Evolutionary conservation across 2,888 invertebrate species (phyloP).

Genomic region (Lasioglossum marginatum): DNA sequence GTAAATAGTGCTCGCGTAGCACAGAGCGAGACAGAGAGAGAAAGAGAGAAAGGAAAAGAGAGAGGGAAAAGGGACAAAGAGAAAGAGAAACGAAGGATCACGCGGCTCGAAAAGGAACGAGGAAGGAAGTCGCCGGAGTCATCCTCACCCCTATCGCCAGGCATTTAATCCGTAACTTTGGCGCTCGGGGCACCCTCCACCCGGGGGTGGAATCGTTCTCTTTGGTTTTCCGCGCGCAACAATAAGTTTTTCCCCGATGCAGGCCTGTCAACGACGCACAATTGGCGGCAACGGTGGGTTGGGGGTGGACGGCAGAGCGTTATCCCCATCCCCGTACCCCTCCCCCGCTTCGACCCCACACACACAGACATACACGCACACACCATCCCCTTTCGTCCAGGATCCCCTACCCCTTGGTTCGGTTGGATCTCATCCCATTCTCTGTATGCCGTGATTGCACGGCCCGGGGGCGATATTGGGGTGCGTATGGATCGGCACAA

Average conservation of each 20-base stretch:
- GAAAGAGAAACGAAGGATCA: slow-evolving; percentile 26
- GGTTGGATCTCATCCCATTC: slow-evolving; percentile 79
- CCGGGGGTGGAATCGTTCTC: slow-evolving; percentile 69
- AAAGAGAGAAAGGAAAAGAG: not conserved
- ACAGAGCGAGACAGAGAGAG: not conserved
- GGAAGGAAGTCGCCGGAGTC: slow-evolving; percentile 63
- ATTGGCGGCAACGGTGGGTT: slow-evolving; percentile 73
- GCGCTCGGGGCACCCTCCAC: slow-evolving; percentile 72
- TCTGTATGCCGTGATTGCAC: slow-evolving; percentile 82
- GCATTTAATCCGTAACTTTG: slow-evolving; percentile 82
- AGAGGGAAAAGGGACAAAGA: not conserved
- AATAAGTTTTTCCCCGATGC: slow-evolving; percentile 81
- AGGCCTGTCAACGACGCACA: slow-evolving; percentile 81
- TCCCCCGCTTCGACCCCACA: slow-evolving; percentile 1
- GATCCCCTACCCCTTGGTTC: slow-evolving; percentile 44
- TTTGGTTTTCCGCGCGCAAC: slow-evolving; percentile 78
- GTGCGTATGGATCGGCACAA: slow-evolving; percentile 78
- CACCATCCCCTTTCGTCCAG: slow-evolving; percentile 47
- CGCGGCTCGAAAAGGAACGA: slow-evolving; percentile 49
- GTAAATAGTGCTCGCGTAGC: slow-evolving; percentile 34
- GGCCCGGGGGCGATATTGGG: slow-evolving; percentile 82
- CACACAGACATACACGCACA: not conserved
- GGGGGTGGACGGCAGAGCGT: slow-evolving; percentile 52
- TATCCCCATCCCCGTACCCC: slow-evolving; percentile 63
- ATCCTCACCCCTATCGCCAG: slow-evolving; percentile 60